Percentiles rank a stretch among this genome's conserved stretches.
These are phyloP conservation scores for Caenorhabditis auriculariae DNA, from an alignment of 2,888 invertebrate species.

Conservation along the genomic window DNA sequence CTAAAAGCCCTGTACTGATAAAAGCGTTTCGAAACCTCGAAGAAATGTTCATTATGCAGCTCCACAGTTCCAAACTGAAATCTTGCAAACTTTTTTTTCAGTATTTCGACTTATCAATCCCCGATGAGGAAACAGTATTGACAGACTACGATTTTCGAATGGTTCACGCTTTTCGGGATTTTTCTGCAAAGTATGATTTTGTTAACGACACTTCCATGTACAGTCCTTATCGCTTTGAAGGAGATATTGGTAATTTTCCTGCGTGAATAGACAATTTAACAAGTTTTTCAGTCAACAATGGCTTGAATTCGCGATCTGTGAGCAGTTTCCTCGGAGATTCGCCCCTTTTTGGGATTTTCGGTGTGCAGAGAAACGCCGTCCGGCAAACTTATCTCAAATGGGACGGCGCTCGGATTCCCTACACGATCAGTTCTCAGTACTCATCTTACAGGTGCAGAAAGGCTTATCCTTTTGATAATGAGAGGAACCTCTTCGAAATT, in stretches of 20 bases:
- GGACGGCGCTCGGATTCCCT: slow-evolving; percentile 59
- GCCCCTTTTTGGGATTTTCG: slow-evolving; percentile 41
- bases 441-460: slow-evolving; percentile 50
- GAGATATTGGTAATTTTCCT: slow-evolving; percentile 55
- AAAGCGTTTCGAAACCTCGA: no score
- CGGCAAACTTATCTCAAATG: slow-evolving; percentile 60
- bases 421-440: slow-evolving; percentile 60
- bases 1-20: no score
- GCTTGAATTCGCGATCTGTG: slow-evolving; percentile 46
- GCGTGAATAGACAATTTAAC: background rate
- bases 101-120: slow-evolving; percentile 55
- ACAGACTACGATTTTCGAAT: slow-evolving; percentile 50
- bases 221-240: slow-evolving; percentile 55
- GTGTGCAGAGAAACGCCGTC: slow-evolving; percentile 57
- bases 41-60: no score
- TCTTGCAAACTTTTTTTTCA: no score
- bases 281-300: slow-evolving; percentile 47
- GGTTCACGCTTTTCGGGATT: slow-evolving; percentile 23
- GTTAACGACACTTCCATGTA: slow-evolving; percentile 61
- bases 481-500: no score
- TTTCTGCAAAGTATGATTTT: slow-evolving; percentile 13
- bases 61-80: no score
- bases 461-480: no score
- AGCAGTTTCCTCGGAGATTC: slow-evolving; percentile 42
- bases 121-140: slow-evolving; percentile 54